These are phyloP conservation scores for Neostethus bicornis DNA, from an alignment of 2,797 vertebrate species.

Conservation along the genomic window DNA sequence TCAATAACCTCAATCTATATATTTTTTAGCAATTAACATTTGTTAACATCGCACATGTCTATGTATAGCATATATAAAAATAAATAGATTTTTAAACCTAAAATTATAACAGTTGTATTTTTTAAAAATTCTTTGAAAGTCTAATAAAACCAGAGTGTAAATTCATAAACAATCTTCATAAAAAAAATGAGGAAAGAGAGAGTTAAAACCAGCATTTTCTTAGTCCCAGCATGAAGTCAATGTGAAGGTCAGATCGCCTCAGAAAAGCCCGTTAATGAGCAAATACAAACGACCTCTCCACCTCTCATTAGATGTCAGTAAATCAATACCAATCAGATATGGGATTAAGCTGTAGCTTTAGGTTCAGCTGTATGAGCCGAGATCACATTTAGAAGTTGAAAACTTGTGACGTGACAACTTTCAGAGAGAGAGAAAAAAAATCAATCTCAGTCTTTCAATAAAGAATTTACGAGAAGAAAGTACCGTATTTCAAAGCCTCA, in stretches of 20 bases:
- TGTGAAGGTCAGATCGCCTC: constrained; percentile 1
- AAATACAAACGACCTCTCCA: no score
- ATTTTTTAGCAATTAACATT: no score
- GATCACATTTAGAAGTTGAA: not conserved
- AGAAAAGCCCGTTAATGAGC: not conserved
- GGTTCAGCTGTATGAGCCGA: not conserved
- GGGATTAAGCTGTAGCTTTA: constrained; percentile 1
- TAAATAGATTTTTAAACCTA: no score
- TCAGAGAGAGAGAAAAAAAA: not conserved
- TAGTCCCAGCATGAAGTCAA: not conserved
- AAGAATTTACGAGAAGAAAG: not conserved
- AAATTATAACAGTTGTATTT: no score
- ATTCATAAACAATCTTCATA: not conserved
- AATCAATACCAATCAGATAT: not conserved
- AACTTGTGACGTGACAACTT: not conserved
- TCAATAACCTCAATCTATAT: no score
- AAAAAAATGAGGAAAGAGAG: not conserved
- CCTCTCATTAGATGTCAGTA: not conserved
- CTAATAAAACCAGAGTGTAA: no score
- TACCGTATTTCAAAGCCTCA: no score
- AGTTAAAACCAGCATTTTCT: not conserved
- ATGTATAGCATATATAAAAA: no score
- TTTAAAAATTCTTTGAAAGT: no score
- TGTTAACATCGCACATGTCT: no score
- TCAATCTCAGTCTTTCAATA: not conserved